Conservation (phyloP, 1,140 invertebrate genomes). For the Trichomalopsis sarcophagae region DNA sequence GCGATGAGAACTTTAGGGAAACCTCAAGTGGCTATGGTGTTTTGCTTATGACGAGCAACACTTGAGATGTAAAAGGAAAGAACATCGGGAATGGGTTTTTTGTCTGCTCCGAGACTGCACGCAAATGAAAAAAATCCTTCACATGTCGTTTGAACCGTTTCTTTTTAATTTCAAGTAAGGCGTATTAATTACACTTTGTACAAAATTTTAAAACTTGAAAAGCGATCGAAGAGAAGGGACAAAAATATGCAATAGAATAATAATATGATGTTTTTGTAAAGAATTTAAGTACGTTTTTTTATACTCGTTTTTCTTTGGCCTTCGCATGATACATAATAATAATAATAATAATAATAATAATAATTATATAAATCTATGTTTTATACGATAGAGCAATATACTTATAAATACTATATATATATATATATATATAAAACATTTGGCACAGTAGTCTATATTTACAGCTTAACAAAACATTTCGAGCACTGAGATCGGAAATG, state of each 20-base stretch:
- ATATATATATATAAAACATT: not conserved
- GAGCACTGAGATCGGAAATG: constrained; percentile 26
- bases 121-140: too few relatives aligned
- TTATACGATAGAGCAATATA: too few relatives aligned
- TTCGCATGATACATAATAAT: not conserved
- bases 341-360: too few relatives aligned
- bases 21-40: constrained; percentile 11
- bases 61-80: constrained; percentile 19
- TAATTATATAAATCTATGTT: too few relatives aligned
- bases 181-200: constrained; percentile 57
- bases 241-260: constrained; percentile 55
- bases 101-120: not conserved
- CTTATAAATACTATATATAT: too few relatives aligned
- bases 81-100: not conserved
- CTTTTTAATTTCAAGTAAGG: not conserved
- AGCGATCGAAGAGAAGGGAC: not conserved
- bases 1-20: constrained; percentile 23
- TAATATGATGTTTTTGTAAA: not conserved
- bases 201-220: constrained; percentile 61
- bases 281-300: constrained; percentile 27
- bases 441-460: constrained; percentile 4
- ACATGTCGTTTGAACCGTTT: not conserved
- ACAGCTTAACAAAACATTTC: constrained; percentile 11
- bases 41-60: constrained; percentile 21
- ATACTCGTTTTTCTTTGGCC: not conserved